Base-by-base conservation (phyloP, 2,113 vertebrate species). In the Microcebus jonahi region DNA sequence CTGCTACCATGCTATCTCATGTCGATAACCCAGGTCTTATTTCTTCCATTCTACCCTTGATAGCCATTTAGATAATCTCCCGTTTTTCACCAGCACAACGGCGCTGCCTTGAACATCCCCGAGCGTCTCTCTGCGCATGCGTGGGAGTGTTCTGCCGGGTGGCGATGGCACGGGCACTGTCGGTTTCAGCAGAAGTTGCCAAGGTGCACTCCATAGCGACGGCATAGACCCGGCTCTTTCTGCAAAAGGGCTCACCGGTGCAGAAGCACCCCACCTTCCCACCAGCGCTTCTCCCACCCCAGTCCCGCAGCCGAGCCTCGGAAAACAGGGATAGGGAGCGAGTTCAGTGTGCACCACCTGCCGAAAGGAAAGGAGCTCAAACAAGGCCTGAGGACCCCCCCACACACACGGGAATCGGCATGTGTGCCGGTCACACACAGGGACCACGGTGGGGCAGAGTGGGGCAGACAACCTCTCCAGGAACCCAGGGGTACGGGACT, bases 211-310 rank as follows among this genome's bases (percentile, higher is more conserved):
- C n/a, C 93, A 77, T 36, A 83, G 81, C 31, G 61, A 79, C 2
- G 31, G 75, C 53, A 1, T 65, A 83, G 77, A 93, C n/a, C 67
- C 61, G 57, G 55, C 20, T 93, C 39, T 86, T 90, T 71, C 45
- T 82, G 23, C 10, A 83, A 11, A 80, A 39, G 15, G 3, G 42
- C 25, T 89, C 36, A 29, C n/a, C 25, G 27, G 8, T 8, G 11
- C 39, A 48, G 39, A 65, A 63, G 15, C 36, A 36, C 15, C 42
- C 80, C 8, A 15, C 59, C 76, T 68, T n/a, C 34, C 29, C 39
- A 8, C 3, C 1, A 4, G 50, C 31, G 67, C 42, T 88, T 36
- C 70, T 88, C 39, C 31, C 2, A 63, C 3, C 23, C 65, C 42
- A 71, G 23, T 39, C 23, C 71, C 59, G 15, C 29, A 70, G 36